These are phyloP conservation scores for Borostomias antarcticus DNA, from an alignment of 2,797 vertebrate genomes.

Conservation along the genomic window DNA sequence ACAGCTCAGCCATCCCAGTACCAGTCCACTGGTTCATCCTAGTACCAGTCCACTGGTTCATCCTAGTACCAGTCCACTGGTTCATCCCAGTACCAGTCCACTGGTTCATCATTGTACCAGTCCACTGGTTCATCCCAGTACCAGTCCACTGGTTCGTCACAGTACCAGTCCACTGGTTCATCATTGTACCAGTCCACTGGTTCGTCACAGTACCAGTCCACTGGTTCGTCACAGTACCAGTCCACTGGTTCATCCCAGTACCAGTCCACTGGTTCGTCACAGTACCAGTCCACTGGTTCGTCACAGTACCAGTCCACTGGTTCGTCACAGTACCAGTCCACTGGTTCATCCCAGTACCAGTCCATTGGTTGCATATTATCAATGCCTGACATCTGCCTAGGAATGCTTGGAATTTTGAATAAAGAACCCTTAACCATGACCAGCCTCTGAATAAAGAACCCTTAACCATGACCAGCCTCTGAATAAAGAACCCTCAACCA, in stretches of 20 bases:
- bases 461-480: not conserved
- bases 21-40: conserved; percentile 2
- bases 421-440: not conserved
- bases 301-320: conserved; percentile 14
- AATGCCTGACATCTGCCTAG: not conserved
- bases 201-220: conserved; percentile 10
- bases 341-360: conserved; percentile 11
- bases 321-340: conserved; percentile 10
- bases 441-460: not conserved
- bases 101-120: no score
- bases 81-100: conserved; percentile 9
- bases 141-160: conserved; percentile 3
- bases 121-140: conserved; percentile 3
- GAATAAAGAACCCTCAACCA: no score
- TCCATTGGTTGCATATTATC: no score
- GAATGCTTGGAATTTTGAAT: not conserved
- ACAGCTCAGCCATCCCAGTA: not conserved
- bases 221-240: conserved; percentile 11
- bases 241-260: not conserved
- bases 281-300: no score
- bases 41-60: conserved; percentile 5
- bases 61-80: conserved; percentile 13
- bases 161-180: conserved; percentile 14
- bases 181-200: no score
- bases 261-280: no score